Evolutionary conservation across 2,797 vertebrate genomes (phyloP).

Genomic region (Toxotes lorentzi): DNA sequence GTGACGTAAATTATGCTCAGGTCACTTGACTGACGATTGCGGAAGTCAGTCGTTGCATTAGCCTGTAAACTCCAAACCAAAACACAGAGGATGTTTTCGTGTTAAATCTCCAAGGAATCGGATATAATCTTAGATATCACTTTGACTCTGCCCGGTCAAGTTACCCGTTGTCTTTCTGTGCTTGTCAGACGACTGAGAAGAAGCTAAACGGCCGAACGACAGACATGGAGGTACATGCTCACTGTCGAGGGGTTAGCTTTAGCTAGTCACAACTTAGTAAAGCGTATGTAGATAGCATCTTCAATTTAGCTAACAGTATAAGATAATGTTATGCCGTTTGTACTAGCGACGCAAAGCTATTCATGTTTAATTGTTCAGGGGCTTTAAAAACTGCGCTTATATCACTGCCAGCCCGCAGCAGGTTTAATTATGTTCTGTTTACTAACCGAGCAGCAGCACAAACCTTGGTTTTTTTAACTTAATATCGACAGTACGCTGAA

Average conservation of each 20-base stretch:
- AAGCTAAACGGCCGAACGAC: conserved; percentile 19
- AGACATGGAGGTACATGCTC: conserved; percentile 80
- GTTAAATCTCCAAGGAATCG: background rate
- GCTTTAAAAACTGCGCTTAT: background rate
- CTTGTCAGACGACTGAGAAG: conserved; percentile 30
- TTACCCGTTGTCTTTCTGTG: background rate
- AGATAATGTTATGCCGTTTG: background rate
- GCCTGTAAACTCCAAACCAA: conserved; percentile 51
- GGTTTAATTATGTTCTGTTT: background rate
- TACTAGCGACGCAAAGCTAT: background rate
- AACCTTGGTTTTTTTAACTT: background rate
- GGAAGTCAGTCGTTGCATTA: conserved; percentile 64
- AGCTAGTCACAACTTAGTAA: conserved; percentile 29
- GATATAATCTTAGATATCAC: background rate
- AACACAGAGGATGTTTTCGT: conserved; percentile 54
- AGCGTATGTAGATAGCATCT: background rate
- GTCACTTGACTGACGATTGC: conserved; percentile 77
- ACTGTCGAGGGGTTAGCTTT: conserved; percentile 60
- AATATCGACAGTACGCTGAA: too few relatives aligned
- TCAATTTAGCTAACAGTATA: background rate
- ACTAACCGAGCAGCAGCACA: background rate
- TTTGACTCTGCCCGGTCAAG: background rate
- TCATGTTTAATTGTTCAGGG: background rate
- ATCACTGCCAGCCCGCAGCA: background rate
- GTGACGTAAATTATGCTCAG: conserved; percentile 53